Evolutionary conservation across 2,113 vertebrate genomes (phyloP), one percentile per base, ranked within the genome.

Genomic region (Plecturocebus donacophilus): DNA sequence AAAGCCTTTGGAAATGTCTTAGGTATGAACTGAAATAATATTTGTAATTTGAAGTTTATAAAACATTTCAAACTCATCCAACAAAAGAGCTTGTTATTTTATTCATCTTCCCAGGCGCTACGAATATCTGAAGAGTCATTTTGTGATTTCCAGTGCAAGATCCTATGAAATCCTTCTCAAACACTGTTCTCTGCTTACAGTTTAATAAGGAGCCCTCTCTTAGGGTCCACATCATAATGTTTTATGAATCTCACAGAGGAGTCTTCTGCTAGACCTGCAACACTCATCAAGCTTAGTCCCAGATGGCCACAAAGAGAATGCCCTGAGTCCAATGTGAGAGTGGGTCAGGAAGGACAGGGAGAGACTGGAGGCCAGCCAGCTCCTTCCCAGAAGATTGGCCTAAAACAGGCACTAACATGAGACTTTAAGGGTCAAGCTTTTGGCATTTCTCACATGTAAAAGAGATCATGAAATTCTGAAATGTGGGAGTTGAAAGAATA

Each of bases 11-110:
- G 38, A 97, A 98, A 95, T 0, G 3, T 49, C 85, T 80, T 56
- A 66, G 73, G 30, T 35, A 17, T 73, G 23, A 92, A 85, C 73
- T 85, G 88, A 97, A 71, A 96, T 88, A 73, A 19, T 47, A 49
- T 71, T 52, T 96, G 54, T 42, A 25, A 76, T 11, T 16, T 71
- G 23, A 56, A 68, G 90, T 84, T 66, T 73, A 35, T 73, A 61
- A 84, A 38, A 35, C 27, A 58, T 20, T n/a, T 75, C 5, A 38
- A 35, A 64, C 40, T 2, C 23, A 90, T 73, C 25, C 58, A 81
- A 75, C 5, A 45, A 54, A 68, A 75, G 30, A 61, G n/a, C 9
- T 19, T 76, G 23, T 40, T 49, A 16, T 25, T 49, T n/a, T 58
- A 87, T 58, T 32, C 35, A 45, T 4, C 56, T 58, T 27, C 86